Evolutionary conservation across 2,113 vertebrate genomes (phyloP), one percentile per base, ranked within the genome.

Genomic region (Plotosus lineatus): DNA sequence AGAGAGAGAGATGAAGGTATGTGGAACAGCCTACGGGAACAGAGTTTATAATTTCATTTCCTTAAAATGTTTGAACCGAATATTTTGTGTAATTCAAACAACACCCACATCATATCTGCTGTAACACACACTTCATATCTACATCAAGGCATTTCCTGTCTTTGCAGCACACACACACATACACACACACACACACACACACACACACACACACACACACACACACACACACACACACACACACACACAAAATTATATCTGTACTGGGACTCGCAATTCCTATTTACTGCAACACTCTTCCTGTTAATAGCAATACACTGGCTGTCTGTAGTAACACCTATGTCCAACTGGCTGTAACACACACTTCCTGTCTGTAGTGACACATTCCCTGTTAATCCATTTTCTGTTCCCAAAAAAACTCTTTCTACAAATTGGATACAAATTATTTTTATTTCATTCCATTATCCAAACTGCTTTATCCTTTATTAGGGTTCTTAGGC

Each of bases 51-150:
- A 78, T 75, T 66, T 28, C 55, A 81, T 36, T 63, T 85, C 81
- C 61, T 55, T 75, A 5, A 79, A 55, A 85, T 63, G 21, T 71
- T 71, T 85, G 33, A 79, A 40, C 72, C 51, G 48, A 50, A 85
- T 75, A 77, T 60, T 72, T 82, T 68, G 69, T 44, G 79, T 82
- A 58, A 82, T 48, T 78, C 33, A 75, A 65, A 71, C 56, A 72
- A 46, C 58, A 6, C 58, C 21, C 0, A 1, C 58, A 51, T 60
- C 56, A 40, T 23, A 33, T 74, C 55, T 51, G 44, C 69, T 28
- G 26, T 33, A 51, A 74, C 50, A 74, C 71, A 73, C 71, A 28
- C 38, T 6, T 44, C 31, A 33, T 48, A 75, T n/a, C 31, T 55
- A 21, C 69, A 33, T 4, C 6, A 7, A 72, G 3, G 28, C n/a